phyloP scores from a whole-genome alignment of 2,113 vertebrate genomes.

The Onychostruthus taczanowskii region DNA sequence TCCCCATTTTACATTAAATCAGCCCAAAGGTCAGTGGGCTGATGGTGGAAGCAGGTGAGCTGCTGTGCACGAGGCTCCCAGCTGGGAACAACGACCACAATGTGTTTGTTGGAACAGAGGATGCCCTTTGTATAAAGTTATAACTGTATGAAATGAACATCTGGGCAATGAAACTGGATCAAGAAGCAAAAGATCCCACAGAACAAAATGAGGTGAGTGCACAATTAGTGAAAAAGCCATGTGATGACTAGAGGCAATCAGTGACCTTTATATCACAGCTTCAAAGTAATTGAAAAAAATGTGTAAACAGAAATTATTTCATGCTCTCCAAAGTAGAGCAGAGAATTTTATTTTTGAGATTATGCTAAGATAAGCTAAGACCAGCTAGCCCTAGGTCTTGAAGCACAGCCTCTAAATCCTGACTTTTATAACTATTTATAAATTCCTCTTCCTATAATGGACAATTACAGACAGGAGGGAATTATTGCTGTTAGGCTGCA shows the following conservation, averaged over 20 bases:
- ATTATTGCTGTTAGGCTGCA: not conserved
- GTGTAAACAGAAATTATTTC: slow-evolving; percentile 41
- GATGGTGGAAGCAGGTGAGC: slow-evolving; percentile 51
- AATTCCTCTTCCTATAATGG: not conserved
- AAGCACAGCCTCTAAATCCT: slow-evolving; percentile 43
- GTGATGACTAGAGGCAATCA: slow-evolving; percentile 24
- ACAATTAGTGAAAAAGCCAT: slow-evolving; percentile 21
- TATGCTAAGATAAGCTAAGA: slow-evolving; percentile 3
- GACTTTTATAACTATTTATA: slow-evolving; percentile 18
- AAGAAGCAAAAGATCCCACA: slow-evolving; percentile 35
- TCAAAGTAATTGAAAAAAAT: slow-evolving; percentile 25
- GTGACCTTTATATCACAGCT: slow-evolving; percentile 39
- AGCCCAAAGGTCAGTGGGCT: not conserved
- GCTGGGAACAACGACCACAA: not conserved
- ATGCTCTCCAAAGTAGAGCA: not conserved
- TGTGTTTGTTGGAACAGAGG: slow-evolving; percentile 30
- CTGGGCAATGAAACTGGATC: slow-evolving; percentile 40
- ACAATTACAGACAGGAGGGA: not conserved
- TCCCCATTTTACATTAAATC: not conserved
- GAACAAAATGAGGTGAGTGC: not conserved
- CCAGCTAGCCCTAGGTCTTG: not conserved
- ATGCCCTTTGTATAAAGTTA: slow-evolving; percentile 41
- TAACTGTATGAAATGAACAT: slow-evolving; percentile 21
- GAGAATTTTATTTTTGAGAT: slow-evolving; percentile 39
- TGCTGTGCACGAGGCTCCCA: not conserved